Base-by-base conservation (phyloP, 2,888 invertebrate genomes). In the Argyresthia albistria region DNA sequence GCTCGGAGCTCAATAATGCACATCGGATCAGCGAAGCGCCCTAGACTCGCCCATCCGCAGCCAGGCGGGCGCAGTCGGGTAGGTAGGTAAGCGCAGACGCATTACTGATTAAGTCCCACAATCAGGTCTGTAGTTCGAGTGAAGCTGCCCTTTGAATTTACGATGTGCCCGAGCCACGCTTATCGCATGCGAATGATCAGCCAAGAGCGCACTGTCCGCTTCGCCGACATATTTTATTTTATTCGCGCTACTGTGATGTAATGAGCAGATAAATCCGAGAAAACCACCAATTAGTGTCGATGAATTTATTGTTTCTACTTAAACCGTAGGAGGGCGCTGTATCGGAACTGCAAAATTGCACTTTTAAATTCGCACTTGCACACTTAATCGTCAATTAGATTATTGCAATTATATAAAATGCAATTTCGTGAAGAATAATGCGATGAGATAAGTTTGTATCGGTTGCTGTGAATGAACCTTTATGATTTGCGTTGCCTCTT, bases 201-300 rank as follows among this genome's bases (percentile, higher is more conserved):
- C 82, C 84, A 78, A 78, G 80, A 80, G 84, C 83, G 81, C 79
- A 78, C 78, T 75, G 69, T 63, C 65, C 64, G 67, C 80, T 77
- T 81, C 75, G 73, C 81, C 77, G 83, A 84, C 82, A 87, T 82
- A 86, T 87, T 87, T 87, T 86, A 86, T 86, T 87, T 86, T 84
- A 86, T 86, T 87, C 86, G 82, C 86, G 84, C 87, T 87, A 86
- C 87, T 80, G 87, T 87, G 87, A 87, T 87, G 87, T 86, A 86
- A 87, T 87, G 87, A 87, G 84, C 86, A 83, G 87, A 87, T 87
- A 87, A 87, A 86, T 87, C 80, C 82, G 78, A 86, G 86, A 87
- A 86, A 87, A 87, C 87, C 86, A 86, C 87, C 87, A 87, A 87
- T 87, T 87, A 87, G 87, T 83, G 86, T 82, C 87, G 86, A 87